These are phyloP conservation scores for Heterodera carotae DNA, from an alignment of 1,140 invertebrate species.

Conservation along the genomic window DNA sequence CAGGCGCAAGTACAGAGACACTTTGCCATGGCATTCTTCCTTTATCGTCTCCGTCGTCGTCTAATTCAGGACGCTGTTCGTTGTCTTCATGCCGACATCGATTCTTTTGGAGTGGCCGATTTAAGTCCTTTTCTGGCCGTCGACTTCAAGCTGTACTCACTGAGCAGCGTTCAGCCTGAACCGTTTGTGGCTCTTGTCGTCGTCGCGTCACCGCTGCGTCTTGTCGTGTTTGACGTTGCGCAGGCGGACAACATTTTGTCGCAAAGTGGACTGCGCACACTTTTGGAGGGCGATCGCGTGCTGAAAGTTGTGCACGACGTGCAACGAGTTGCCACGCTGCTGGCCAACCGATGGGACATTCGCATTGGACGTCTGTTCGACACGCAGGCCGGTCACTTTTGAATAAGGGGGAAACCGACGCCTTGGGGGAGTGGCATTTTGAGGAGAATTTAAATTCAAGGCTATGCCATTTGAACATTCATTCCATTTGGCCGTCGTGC, in stretches of 20 bases:
- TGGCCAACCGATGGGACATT: slow-evolving; percentile 84
- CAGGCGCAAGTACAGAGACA: slow-evolving; percentile 42
- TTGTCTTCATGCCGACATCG: slow-evolving; percentile 42
- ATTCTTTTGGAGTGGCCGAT: background rate
- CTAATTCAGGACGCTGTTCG: slow-evolving; percentile 45
- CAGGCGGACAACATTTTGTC: slow-evolving; percentile 79
- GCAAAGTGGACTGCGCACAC: slow-evolving; percentile 76
- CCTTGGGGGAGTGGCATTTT: too few species aligned
- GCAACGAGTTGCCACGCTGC: slow-evolving; percentile 84
- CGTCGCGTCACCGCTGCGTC: slow-evolving; percentile 65
- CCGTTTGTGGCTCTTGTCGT: slow-evolving; percentile 44
- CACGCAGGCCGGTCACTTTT: slow-evolving; percentile 78
- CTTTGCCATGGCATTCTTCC: background rate
- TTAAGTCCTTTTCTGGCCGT: slow-evolving; percentile 50
- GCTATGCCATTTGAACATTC: too few species aligned
- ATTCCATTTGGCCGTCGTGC: background rate
- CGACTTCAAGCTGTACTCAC: slow-evolving; percentile 60
- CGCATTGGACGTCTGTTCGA: slow-evolving; percentile 86
- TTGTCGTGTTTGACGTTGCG: slow-evolving; percentile 81
- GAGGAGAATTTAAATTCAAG: too few species aligned
- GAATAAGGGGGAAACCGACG: too few species aligned
- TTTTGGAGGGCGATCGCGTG: slow-evolving; percentile 80
- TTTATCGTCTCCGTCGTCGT: slow-evolving; percentile 17
- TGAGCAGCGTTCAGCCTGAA: slow-evolving; percentile 39
- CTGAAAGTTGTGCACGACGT: slow-evolving; percentile 90